phyloP scores from a whole-genome alignment of 2,113 vertebrate species.

The Lagopus muta region DNA sequence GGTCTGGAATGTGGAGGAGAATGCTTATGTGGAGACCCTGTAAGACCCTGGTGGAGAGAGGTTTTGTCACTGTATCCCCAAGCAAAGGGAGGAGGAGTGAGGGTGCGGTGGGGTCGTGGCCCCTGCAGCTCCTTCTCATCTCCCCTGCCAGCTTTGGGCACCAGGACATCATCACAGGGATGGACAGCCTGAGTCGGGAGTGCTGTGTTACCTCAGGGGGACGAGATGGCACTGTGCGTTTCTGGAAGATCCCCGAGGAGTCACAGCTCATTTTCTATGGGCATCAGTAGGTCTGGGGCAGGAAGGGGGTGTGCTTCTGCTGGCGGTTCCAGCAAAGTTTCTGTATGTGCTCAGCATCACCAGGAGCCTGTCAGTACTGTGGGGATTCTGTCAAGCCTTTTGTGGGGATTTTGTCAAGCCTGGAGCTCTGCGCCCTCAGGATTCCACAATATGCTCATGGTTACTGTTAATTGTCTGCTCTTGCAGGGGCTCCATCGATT shows the following conservation, averaged over 20 bases:
- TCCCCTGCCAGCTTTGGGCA: conserved; percentile 86
- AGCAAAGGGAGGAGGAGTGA: neutral
- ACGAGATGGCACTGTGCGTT: conserved; percentile 88
- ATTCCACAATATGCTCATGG: fast-evolving
- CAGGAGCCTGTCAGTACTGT: neutral
- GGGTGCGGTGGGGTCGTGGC: fast-evolving
- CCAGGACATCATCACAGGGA: conserved; percentile 89
- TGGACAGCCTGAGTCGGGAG: conserved; percentile 94
- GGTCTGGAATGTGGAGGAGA: conserved; percentile 96
- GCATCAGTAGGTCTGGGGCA: conserved; percentile 85
- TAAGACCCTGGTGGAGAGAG: conserved; percentile 70
- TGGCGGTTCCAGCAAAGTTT: fast-evolving
- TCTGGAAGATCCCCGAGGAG: conserved; percentile 98
- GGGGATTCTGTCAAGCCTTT: fast-evolving
- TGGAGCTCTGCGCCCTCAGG: neutral
- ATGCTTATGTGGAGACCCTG: conserved; percentile 95
- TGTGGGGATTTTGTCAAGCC: too few relatives aligned
- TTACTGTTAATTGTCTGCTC: neutral
- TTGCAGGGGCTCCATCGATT: conserved; percentile 93
- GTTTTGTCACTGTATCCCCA: neutral
- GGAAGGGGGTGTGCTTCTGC: fast-evolving
- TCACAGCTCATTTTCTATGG: conserved; percentile 95
- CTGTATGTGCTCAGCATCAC: neutral
- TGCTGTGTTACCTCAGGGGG: conserved; percentile 93
- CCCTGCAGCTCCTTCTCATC: neutral